These are phyloP conservation scores for Pammene aurita DNA, from an alignment of 2,888 invertebrate genomes.

Conservation along the genomic window DNA sequence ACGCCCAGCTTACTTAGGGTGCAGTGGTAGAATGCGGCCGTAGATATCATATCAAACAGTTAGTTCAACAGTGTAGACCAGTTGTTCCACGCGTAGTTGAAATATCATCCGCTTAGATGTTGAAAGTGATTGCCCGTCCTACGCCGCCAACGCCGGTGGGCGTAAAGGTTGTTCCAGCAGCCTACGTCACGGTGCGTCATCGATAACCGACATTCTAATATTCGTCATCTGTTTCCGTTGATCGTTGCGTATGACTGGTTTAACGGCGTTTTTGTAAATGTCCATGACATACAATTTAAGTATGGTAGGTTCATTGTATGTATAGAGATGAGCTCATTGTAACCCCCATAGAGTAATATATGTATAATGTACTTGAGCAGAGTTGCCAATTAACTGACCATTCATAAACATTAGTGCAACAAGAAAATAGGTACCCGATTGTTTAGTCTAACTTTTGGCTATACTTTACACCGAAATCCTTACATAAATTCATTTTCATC, in stretches of 20 bases:
- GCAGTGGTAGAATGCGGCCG: no score
- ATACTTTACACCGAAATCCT: no score
- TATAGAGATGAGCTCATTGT: neutral
- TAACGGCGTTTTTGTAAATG: neutral
- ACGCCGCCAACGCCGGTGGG: slow-evolving; percentile 55
- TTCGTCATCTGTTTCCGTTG: slow-evolving; percentile 19
- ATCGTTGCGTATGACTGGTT: neutral
- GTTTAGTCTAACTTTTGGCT: no score
- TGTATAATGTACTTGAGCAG: neutral
- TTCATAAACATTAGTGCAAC: no score
- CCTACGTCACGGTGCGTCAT: slow-evolving; percentile 40
- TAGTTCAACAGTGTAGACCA: no score
- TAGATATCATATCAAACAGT: no score
- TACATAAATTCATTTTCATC: no score
- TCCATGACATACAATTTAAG: slow-evolving; percentile 1
- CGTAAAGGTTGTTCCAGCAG: slow-evolving; percentile 74
- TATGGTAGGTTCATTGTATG: neutral
- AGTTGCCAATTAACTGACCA: neutral
- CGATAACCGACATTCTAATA: slow-evolving; percentile 22
- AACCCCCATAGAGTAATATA: neutral
- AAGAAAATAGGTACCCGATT: no score
- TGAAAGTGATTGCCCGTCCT: slow-evolving; percentile 52
- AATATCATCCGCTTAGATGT: slow-evolving; percentile 14
- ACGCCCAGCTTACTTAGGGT: no score
- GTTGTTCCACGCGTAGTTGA: neutral